Evolutionary conservation across 2,888 invertebrate species (phyloP), one percentile per base, ranked within the genome.

Genomic region (Argyra leucocephala): DNA sequence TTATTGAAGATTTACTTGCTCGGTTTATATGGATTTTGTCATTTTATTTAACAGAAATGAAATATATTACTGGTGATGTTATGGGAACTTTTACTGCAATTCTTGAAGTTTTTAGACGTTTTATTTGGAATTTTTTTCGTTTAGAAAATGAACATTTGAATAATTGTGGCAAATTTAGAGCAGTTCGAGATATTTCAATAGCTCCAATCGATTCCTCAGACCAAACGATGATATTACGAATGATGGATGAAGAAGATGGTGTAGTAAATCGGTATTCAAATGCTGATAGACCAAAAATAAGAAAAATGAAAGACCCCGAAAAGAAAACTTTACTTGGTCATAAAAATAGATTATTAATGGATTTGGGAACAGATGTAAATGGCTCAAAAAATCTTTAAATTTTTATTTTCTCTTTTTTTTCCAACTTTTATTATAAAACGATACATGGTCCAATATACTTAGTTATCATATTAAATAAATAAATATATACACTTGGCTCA

Each of bases 61-160:
- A 86, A 37, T 83, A 86, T 65, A 83, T 92, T 22, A 85, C 87
- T 71, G 82, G 83, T 0, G 96, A 96, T 75, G 84, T 93, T 2
- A 90, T 95, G 88, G 86, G 88, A 5, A 90, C 92, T 0, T 82
- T 95, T 69, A 80, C 92, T 24, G 89, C 93, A 61, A 91, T 92
- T 1, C 80, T 94, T 0, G 95, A 95, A 84, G 93, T 95, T 1
- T 90, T 93, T 76, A 91, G 93, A 75, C 86, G 98, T 65, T 99
- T 98, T 81, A 88, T 99, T 62, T 99, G 99, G 99, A 99, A 99
- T 81, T 99, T 95, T 81, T 97, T 99, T 83, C 97, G 99, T 0
- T 80, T 99, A 74, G 99, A 99, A 82, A 99, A 99, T 83, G 99
- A 99, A 77, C 99, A 99, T 79, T 82, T 99, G 58, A 99, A 99